Evolutionary conservation across 1,140 invertebrate genomes (phyloP).

Genomic region (Drosophila ambigua): DNA sequence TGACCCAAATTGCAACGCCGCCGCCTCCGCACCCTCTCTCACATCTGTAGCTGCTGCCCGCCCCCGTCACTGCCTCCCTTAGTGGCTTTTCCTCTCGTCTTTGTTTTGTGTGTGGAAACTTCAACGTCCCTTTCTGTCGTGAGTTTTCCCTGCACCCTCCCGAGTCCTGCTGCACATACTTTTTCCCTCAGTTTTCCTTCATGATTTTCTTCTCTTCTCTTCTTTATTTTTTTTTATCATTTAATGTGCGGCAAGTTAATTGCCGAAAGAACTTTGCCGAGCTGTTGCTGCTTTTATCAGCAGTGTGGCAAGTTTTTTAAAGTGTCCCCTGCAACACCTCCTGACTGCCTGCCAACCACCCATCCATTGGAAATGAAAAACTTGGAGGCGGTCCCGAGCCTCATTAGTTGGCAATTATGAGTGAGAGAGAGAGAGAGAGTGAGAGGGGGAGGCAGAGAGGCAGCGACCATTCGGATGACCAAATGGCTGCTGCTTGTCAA

Average conservation of each 20-base stretch:
- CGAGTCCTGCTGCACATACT: background rate
- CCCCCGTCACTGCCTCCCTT: slow-evolving; percentile 8
- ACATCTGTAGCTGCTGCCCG: no score
- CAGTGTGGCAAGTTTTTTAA: slow-evolving; percentile 45
- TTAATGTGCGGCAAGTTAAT: slow-evolving; percentile 73
- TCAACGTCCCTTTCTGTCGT: slow-evolving; percentile 38
- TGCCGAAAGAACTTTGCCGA: slow-evolving; percentile 59
- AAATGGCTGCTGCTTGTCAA: slow-evolving; percentile 57
- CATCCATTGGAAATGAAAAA: slow-evolving; percentile 34
- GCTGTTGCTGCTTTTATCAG: slow-evolving; percentile 62
- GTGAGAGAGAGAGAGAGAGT: no score
- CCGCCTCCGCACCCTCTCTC: background rate
- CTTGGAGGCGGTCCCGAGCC: slow-evolving; percentile 5
- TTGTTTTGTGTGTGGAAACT: slow-evolving; percentile 52
- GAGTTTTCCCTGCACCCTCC: background rate
- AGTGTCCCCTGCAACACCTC: slow-evolving; percentile 9
- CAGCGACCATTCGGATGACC: slow-evolving; percentile 14
- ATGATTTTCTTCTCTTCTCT: background rate
- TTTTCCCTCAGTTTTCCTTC: no score
- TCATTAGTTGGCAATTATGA: slow-evolving; percentile 69
- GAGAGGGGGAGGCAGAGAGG: no score
- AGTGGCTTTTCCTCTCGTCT: slow-evolving; percentile 17
- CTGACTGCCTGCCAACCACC: background rate
- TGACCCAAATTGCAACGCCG: slow-evolving; percentile 70
- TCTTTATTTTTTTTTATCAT: slow-evolving; percentile 60